phyloP scores from a whole-genome alignment of 2,888 invertebrate species.

The Eulithis testata region DNA sequence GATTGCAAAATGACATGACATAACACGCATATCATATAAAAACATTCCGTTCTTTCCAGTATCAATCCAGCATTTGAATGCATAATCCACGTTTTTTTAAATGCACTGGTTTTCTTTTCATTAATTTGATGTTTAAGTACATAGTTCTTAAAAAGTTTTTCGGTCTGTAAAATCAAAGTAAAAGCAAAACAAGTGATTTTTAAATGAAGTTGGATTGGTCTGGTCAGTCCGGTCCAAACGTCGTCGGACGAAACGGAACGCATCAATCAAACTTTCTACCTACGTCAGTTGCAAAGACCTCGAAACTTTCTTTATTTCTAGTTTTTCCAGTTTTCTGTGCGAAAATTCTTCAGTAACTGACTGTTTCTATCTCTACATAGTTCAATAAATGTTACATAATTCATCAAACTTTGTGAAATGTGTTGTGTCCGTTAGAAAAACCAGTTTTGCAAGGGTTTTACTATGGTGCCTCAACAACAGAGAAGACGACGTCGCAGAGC shows the following conservation, averaged over 20 bases:
- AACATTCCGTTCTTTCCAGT: too few species aligned
- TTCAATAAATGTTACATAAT: slow-evolving; percentile 27
- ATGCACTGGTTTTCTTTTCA: too few species aligned
- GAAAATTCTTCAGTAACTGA: slow-evolving; percentile 39
- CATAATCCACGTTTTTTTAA: too few species aligned
- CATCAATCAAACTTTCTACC: slow-evolving; percentile 71
- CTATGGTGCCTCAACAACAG: slow-evolving; percentile 80
- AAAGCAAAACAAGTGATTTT: too few species aligned
- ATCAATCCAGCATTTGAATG: too few species aligned
- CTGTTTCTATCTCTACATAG: slow-evolving; percentile 6
- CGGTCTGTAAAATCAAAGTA: too few species aligned
- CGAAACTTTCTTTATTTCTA: slow-evolving; percentile 74
- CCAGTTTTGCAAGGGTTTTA: slow-evolving; percentile 49
- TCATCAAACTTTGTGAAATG: slow-evolving; percentile 39
- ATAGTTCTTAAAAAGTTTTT: too few species aligned
- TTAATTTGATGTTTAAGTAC: too few species aligned
- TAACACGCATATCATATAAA: too few species aligned
- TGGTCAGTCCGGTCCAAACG: too few species aligned
- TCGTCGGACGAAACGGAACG: slow-evolving; percentile 44
- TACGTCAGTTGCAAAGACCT: slow-evolving; percentile 66
- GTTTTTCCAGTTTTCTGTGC: slow-evolving; percentile 74
- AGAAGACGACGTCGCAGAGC: slow-evolving; percentile 74
- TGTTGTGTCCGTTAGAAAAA: slow-evolving; percentile 40
- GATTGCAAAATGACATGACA: too few species aligned
- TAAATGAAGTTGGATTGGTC: too few species aligned